Percentiles rank a stretch among this genome's conserved stretches.
phyloP scores from a whole-genome alignment of 1,140 invertebrate species.

The Trichogramma pretiosum region DNA sequence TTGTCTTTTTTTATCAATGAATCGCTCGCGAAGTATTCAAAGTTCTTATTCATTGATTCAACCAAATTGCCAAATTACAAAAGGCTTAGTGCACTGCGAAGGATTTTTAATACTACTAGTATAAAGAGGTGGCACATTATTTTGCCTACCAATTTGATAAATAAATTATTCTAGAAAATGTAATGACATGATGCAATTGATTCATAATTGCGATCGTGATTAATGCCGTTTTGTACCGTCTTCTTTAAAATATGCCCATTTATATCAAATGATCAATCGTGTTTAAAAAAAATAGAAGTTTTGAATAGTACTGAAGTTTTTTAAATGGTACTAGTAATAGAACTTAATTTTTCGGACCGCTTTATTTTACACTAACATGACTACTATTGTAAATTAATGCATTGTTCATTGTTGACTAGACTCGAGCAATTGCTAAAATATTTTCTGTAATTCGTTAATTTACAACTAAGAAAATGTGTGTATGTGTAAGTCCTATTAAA shows the following conservation, averaged over 20 bases:
- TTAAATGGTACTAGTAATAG: conserved; percentile 6
- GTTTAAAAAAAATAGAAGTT: conserved; percentile 14
- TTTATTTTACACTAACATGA: conserved; percentile 14
- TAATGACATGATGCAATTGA: too few species aligned
- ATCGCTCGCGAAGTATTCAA: background rate
- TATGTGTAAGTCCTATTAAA: conserved; percentile 11
- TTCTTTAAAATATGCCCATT: conserved; percentile 1
- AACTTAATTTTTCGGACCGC: conserved; percentile 12
- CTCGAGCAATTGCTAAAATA: too few species aligned
- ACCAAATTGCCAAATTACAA: conserved; percentile 17
- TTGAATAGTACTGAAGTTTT: conserved; percentile 4
- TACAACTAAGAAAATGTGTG: conserved; percentile 9
- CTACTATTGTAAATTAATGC: conserved; percentile 5
- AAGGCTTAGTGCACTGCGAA: conserved; percentile 13
- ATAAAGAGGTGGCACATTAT: too few species aligned
- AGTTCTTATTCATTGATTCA: conserved; percentile 3
- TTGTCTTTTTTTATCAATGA: conserved; percentile 7
- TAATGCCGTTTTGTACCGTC: conserved; percentile 2
- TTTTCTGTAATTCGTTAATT: too few species aligned
- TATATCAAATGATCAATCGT: conserved; percentile 3
- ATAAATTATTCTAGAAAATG: too few species aligned
- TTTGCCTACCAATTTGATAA: too few species aligned
- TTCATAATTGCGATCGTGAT: background rate
- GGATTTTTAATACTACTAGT: conserved; percentile 15
- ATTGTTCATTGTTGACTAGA: too few species aligned